Conservation (phyloP, 2,113 vertebrate genomes). For the Lycaon pictus region DNA sequence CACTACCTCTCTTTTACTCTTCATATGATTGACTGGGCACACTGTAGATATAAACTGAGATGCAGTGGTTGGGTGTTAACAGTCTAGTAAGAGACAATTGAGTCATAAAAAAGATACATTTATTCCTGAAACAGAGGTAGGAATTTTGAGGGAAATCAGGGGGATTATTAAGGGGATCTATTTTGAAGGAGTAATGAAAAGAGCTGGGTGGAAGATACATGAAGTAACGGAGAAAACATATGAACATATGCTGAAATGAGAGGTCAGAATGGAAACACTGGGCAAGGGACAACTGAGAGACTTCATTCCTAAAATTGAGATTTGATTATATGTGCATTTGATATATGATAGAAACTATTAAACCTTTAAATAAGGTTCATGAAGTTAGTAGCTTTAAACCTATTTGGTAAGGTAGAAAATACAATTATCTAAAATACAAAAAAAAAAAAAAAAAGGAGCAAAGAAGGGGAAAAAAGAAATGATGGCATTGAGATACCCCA, state of each 20-base stretch:
- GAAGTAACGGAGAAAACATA: background rate
- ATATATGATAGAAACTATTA: background rate
- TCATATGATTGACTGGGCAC: background rate
- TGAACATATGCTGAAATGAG: conserved; percentile 50
- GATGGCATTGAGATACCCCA: background rate
- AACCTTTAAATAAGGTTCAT: conserved; percentile 40
- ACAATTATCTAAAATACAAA: conserved; percentile 53
- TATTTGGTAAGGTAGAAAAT: conserved; percentile 39
- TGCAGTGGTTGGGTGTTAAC: conserved; percentile 5
- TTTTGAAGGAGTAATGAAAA: conserved; percentile 25
- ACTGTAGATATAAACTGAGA: conserved; percentile 24
- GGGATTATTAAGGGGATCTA: background rate
- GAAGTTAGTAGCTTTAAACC: conserved; percentile 52
- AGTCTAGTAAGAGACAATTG: conserved; percentile 21
- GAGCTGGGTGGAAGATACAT: background rate
- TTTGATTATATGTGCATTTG: conserved; percentile 9
- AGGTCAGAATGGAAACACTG: background rate
- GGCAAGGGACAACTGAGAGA: background rate
- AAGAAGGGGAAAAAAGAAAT: background rate
- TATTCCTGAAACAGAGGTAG: conserved; percentile 50
- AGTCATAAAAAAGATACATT: background rate
- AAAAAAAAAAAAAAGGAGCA: background rate
- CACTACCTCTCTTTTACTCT: conserved; percentile 21
- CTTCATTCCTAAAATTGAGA: background rate
- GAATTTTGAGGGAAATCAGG: background rate